Conservation (phyloP, 1,140 invertebrate genomes). For the Patella vulgata region DNA sequence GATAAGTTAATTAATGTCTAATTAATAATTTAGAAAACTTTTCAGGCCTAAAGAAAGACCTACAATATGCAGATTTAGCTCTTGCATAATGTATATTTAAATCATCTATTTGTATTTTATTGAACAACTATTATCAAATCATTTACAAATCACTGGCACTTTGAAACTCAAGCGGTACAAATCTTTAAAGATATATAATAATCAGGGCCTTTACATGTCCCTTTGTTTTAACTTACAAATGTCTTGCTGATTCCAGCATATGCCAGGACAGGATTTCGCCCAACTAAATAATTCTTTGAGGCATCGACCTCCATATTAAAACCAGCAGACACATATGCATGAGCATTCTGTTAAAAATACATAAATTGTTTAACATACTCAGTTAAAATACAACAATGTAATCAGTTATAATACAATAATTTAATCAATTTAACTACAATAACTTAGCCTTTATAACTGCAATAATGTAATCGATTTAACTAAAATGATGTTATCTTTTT, state of each 20-base stretch:
- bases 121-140: too few species aligned
- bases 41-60: too few species aligned
- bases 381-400: neutral
- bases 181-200: too few species aligned
- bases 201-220: too few species aligned
- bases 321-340: conserved; percentile 84
- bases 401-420: neutral
- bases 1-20: too few species aligned
- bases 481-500: neutral
- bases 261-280: conserved; percentile 39
- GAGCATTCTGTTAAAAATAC: conserved; percentile 81
- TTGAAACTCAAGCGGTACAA: too few species aligned
- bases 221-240: conserved; percentile 49
- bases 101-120: too few species aligned
- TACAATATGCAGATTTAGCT: too few species aligned
- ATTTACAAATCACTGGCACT: too few species aligned
- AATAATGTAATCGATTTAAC: neutral
- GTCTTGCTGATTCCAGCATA: conserved; percentile 47
- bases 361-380: conserved; percentile 7
- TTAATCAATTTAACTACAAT: neutral
- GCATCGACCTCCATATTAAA: conserved; percentile 70
- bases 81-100: too few species aligned
- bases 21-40: too few species aligned
- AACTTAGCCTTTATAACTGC: neutral
- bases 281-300: conserved; percentile 38